Evolutionary conservation across 1,140 invertebrate species (phyloP).

Genomic region (Brachionus rubens): DNA sequence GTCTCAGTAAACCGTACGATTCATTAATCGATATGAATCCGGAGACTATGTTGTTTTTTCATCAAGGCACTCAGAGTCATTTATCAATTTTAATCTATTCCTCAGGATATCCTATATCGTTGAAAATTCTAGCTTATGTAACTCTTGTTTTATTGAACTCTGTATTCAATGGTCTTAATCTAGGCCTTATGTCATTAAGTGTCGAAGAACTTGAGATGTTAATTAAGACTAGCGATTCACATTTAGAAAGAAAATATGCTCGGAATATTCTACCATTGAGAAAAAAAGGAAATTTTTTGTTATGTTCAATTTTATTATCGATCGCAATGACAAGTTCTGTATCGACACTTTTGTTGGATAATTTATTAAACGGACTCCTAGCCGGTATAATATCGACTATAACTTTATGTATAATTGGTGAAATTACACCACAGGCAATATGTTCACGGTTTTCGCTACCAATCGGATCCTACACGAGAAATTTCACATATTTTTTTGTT

Average conservation of each 20-base stretch:
- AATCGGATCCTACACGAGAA: conserved; percentile 88
- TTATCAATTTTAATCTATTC: background rate
- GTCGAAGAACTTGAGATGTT: background rate
- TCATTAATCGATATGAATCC: background rate
- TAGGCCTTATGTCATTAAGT: conserved; percentile 23
- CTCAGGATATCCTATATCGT: background rate
- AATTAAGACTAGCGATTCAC: conserved; percentile 49
- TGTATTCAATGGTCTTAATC: conserved; percentile 12
- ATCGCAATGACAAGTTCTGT: conserved; percentile 97
- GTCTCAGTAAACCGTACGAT: background rate
- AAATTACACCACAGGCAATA: conserved; percentile 86
- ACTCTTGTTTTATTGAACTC: background rate
- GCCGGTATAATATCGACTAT: conserved; percentile 73
- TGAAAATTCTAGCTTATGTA: background rate
- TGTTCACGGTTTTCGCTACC: conserved; percentile 91
- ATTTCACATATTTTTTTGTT: conserved; percentile 90
- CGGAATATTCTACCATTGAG: conserved; percentile 81
- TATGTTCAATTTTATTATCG: conserved; percentile 88
- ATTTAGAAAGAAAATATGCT: background rate
- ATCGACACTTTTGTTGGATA: conserved; percentile 90
- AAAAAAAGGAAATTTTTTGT: conserved; percentile 87
- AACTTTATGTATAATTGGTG: conserved; percentile 89
- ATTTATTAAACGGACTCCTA: conserved; percentile 77
- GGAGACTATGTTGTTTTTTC: background rate
- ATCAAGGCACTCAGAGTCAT: background rate